Conservation (phyloP, 2,888 invertebrate genomes). For the Buathra laborator region DNA sequence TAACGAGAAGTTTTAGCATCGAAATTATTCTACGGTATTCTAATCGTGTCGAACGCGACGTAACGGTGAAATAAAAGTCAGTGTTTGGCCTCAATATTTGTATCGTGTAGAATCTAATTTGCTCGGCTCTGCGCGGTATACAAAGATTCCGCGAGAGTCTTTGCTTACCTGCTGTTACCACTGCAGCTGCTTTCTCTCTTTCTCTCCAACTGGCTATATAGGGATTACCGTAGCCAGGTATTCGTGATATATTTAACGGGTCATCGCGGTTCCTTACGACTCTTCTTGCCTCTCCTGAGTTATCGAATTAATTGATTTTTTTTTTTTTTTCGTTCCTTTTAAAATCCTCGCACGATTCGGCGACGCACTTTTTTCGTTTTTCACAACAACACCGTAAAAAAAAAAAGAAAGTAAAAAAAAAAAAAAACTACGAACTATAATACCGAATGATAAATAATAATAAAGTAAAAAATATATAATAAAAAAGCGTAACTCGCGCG, state of each 20-base stretch:
- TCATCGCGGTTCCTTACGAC: slow-evolving; percentile 51
- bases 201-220: slow-evolving; percentile 54
- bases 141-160: slow-evolving; percentile 22
- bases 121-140: slow-evolving; percentile 28
- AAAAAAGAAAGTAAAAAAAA: background rate
- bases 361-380: slow-evolving; percentile 18
- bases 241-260: slow-evolving; percentile 56
- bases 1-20: background rate
- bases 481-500: slow-evolving; percentile 22
- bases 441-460: slow-evolving; percentile 37
- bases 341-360: slow-evolving; percentile 16
- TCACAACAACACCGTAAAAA: background rate
- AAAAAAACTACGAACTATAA: slow-evolving; percentile 10
- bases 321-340: background rate
- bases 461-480: slow-evolving; percentile 1
- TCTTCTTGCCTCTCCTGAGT: background rate
- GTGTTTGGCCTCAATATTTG: slow-evolving; percentile 61
- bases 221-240: slow-evolving; percentile 54
- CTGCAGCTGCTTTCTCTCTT: slow-evolving; percentile 45
- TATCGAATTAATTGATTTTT: background rate
- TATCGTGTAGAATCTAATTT: slow-evolving; percentile 37
- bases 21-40: slow-evolving; percentile 30
- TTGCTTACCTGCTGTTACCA: slow-evolving; percentile 68
- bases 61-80: slow-evolving; percentile 66
- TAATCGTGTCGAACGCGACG: slow-evolving; percentile 26